phyloP scores from a whole-genome alignment of 2,888 invertebrate species.

The Drosophila phalerata region DNA sequence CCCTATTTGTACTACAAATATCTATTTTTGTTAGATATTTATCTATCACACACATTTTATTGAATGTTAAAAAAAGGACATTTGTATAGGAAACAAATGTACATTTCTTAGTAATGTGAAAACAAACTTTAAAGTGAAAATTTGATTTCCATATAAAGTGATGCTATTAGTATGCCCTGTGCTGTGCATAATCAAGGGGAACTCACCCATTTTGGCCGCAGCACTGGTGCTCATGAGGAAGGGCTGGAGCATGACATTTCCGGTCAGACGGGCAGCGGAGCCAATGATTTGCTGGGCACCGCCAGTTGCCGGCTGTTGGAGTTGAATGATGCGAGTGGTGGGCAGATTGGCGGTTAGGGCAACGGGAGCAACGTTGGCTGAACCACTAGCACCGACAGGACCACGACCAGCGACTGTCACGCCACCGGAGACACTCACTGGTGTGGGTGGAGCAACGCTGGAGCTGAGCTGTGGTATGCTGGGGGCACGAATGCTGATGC shows the following conservation, averaged over 20 bases:
- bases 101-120: no score
- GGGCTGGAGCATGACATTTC: constrained; percentile 85
- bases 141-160: no score
- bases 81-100: no score
- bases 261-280: constrained; percentile 81
- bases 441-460: constrained; percentile 64
- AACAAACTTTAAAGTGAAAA: no score
- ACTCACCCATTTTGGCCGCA: constrained; percentile 83
- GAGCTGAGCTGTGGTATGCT: constrained; percentile 82
- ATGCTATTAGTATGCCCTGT: neutral
- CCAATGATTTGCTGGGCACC: constrained; percentile 83
- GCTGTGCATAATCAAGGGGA: neutral
- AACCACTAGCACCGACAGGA: constrained; percentile 48
- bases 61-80: no score
- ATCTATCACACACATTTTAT: no score
- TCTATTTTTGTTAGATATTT: no score
- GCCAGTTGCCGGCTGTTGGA: constrained; percentile 83
- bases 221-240: constrained; percentile 83
- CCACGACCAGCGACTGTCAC: constrained; percentile 73
- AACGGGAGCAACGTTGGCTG: constrained; percentile 65
- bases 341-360: constrained; percentile 80
- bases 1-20: no score
- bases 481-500: constrained; percentile 85
- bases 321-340: constrained; percentile 84
- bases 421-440: constrained; percentile 67